A percentile compares a stretch with the other conserved stretches of the same genome.
These are phyloP conservation scores for Caerostris extrusa DNA, from an alignment of 1,140 invertebrate genomes.

Conservation along the genomic window DNA sequence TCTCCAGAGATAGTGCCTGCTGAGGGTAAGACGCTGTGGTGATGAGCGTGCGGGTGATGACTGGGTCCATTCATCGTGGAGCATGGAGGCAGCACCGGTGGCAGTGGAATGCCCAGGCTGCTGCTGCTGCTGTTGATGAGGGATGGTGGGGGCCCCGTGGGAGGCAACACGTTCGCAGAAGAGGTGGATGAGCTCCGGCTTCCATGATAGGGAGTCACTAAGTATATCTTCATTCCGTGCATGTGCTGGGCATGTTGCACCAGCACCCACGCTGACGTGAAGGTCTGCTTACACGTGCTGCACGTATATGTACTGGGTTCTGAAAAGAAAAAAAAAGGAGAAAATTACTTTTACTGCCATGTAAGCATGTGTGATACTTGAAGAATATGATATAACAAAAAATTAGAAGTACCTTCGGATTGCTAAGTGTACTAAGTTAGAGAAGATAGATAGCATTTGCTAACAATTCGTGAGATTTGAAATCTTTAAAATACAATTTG, in stretches of 20 bases:
- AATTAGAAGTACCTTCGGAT: too few relatives aligned
- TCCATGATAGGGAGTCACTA: constrained; percentile 83
- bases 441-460: too few relatives aligned
- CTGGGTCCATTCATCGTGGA: constrained; percentile 59
- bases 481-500: too few relatives aligned
- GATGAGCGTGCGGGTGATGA: constrained; percentile 65
- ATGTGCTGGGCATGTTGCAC: constrained; percentile 96
- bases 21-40: constrained; percentile 66
- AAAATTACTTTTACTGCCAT: too few relatives aligned
- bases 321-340: constrained; percentile 68
- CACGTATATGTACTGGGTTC: constrained; percentile 97
- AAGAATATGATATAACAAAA: too few relatives aligned
- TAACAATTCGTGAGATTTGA: too few relatives aligned
- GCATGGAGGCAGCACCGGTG: constrained; percentile 70
- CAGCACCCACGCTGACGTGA: constrained; percentile 95
- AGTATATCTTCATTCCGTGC: constrained; percentile 96
- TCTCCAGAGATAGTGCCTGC: constrained; percentile 69
- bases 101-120: constrained; percentile 62
- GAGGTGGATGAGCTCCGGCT: constrained; percentile 74
- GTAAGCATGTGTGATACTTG: too few relatives aligned
- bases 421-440: too few relatives aligned
- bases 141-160: constrained; percentile 58
- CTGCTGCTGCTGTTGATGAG: constrained; percentile 50
- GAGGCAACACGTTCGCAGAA: constrained; percentile 79
- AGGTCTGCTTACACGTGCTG: constrained; percentile 94